Base-by-base conservation (phyloP, 2,888 invertebrate species). In the Pilophorus perplexus region DNA sequence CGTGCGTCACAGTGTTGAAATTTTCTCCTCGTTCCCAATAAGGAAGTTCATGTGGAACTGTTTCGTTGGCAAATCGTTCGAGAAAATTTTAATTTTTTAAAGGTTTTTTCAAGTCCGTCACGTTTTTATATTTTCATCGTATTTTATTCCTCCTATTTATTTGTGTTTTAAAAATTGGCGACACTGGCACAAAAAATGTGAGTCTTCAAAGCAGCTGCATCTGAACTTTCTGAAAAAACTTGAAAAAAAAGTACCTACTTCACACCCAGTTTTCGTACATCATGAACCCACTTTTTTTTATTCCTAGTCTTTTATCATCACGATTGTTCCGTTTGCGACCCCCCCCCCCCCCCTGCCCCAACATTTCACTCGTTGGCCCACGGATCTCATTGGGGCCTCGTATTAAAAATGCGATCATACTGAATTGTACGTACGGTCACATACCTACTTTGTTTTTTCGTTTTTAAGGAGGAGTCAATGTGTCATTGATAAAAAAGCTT, bases 401-500 rank as follows among this genome's bases (percentile, higher is more conserved):
- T 28, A 14, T 52, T 52, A 52, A 23, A n/a, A n/a, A n/a, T n/a
- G n/a, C n/a, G n/a, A n/a, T n/a, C n/a, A n/a, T n/a, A n/a, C n/a
- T n/a, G n/a, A n/a, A n/a, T n/a, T n/a, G n/a, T n/a, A n/a, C n/a
- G n/a, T n/a, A n/a, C n/a, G n/a, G n/a, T n/a, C n/a, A n/a, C n/a
- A n/a, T n/a, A n/a, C n/a, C n/a, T n/a, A n/a, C 4, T 48, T 48
- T 20, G 5, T 5, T 42, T 42, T 33, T 33, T 64, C 33, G n/a
- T 8, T 57, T 57, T 44, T 12, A 6, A 12, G 40, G 48, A 65
- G 28, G 28, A 54, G 65, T 65, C 55, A 57, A 57, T 33, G 55
- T 55, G 66, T 59, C 57, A 62, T 66, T 62, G 28, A 48, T 48
- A 37, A n/a, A n/a, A n/a, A 64, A 67, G 54, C 65, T 67, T 67